phyloP scores from a whole-genome alignment of 2,888 invertebrate genomes.

The Pandemis heparana region DNA sequence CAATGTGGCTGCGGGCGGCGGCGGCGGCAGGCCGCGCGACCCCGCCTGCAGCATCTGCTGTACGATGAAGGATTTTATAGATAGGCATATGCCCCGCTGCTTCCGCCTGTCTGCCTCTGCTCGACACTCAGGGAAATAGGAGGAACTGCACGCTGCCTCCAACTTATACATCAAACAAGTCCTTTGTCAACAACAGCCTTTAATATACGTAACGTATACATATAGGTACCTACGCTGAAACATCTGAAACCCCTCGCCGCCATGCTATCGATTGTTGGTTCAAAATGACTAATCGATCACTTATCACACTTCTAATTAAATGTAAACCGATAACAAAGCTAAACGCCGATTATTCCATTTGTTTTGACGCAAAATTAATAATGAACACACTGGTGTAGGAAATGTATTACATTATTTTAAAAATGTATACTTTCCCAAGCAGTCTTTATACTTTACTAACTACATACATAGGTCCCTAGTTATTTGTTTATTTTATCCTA shows the following conservation, averaged over 20 bases:
- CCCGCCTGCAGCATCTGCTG: slow-evolving; percentile 75
- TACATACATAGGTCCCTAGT: neutral
- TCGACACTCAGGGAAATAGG: slow-evolving; percentile 7
- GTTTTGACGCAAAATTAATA: slow-evolving; percentile 16
- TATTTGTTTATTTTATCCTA: neutral
- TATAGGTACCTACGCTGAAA: neutral
- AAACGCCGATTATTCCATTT: slow-evolving; percentile 7
- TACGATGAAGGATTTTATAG: slow-evolving; percentile 71
- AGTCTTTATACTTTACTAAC: neutral
- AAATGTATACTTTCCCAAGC: neutral
- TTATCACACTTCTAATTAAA: slow-evolving; percentile 36
- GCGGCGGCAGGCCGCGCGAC: slow-evolving; percentile 65
- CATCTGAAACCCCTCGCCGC: slow-evolving; percentile 11
- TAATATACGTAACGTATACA: neutral
- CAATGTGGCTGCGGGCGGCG: slow-evolving; percentile 73
- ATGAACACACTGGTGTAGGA: slow-evolving; percentile 2
- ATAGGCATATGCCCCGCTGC: slow-evolving; percentile 63
- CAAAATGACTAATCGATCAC: slow-evolving; percentile 32
- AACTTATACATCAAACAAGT: neutral
- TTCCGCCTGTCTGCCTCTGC: slow-evolving; percentile 49
- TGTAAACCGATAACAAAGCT: slow-evolving; percentile 38
- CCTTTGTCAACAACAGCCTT: neutral
- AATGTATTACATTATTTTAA: neutral
- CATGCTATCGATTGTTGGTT: slow-evolving; percentile 30
- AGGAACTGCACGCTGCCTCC: neutral